Conservation (phyloP, 2,113 vertebrate species). For the Hyperopisus bebe region DNA sequence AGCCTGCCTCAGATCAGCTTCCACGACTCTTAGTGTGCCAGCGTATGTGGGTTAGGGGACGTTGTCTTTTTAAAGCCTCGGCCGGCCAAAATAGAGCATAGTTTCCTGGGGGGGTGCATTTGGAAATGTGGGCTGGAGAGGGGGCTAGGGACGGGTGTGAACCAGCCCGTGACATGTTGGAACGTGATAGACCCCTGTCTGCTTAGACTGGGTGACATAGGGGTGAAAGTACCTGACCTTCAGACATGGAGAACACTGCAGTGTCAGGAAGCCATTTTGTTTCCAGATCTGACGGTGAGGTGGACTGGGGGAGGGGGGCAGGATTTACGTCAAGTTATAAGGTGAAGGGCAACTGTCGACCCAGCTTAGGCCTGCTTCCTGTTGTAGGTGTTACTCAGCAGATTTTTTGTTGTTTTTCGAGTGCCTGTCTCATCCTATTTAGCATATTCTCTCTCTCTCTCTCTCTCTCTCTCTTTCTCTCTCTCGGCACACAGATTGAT, state of each 20-base stretch:
- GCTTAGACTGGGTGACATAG: not conserved
- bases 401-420: not conserved
- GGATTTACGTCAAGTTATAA: not conserved
- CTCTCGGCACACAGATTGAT: not conserved
- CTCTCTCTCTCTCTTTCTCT: not conserved
- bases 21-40: constrained; percentile 22
- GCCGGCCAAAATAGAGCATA: constrained; percentile 57
- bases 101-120: constrained; percentile 27
- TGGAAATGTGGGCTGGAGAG: not conserved
- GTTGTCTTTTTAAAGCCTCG: constrained; percentile 46
- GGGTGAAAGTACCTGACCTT: not conserved
- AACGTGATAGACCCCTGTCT: not conserved
- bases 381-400: not conserved
- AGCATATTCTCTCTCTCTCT: not conserved
- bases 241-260: not conserved
- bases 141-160: not conserved
- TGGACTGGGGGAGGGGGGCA: not conserved
- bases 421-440: not conserved
- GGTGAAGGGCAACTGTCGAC: not conserved
- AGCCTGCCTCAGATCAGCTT: constrained; percentile 31
- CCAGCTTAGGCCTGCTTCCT: not conserved
- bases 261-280: not conserved
- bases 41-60: constrained; percentile 58
- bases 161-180: not conserved
- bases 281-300: not conserved